Percentiles rank a stretch among this genome's conserved stretches.
phyloP scores from a whole-genome alignment of 2,888 invertebrate species.

The Caprella mutica region DNA sequence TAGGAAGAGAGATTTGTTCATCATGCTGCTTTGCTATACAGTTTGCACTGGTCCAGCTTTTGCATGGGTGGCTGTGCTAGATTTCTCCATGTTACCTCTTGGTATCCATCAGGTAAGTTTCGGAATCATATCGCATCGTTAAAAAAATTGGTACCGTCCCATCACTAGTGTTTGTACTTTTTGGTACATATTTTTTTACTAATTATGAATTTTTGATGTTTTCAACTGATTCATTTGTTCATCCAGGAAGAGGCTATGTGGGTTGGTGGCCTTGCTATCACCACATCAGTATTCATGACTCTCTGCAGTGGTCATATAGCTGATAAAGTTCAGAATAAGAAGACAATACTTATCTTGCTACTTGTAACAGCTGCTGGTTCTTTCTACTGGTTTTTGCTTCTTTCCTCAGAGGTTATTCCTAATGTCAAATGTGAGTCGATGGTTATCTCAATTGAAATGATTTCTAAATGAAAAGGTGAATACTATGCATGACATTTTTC shows the following conservation, averaged over 20 bases:
- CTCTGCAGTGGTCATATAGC: too few relatives aligned
- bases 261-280: conserved; percentile 23
- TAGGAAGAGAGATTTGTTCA: neutral
- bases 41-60: conserved; percentile 3
- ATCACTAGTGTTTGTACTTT: too few relatives aligned
- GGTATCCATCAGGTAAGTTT: conserved; percentile 18
- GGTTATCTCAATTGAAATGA: too few relatives aligned
- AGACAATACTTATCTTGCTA: conserved; percentile 15
- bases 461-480: too few relatives aligned
- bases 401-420: conserved; percentile 12
- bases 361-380: conserved; percentile 10
- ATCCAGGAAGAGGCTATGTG: conserved; percentile 29
- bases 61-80: conserved; percentile 15
- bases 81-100: conserved; percentile 21
- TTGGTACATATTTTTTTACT: too few relatives aligned
- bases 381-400: conserved; percentile 27
- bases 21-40: neutral
- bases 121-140: neutral
- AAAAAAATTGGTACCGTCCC: too few relatives aligned
- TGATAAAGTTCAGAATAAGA: too few relatives aligned
- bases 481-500: too few relatives aligned
- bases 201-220: too few relatives aligned
- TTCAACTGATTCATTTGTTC: too few relatives aligned
- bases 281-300: too few relatives aligned
- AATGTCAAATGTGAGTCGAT: conserved; percentile 13